Evolutionary conservation across 2,888 invertebrate genomes (phyloP), one percentile per base, ranked within the genome.

Genomic region (Campoplex capitator): DNA sequence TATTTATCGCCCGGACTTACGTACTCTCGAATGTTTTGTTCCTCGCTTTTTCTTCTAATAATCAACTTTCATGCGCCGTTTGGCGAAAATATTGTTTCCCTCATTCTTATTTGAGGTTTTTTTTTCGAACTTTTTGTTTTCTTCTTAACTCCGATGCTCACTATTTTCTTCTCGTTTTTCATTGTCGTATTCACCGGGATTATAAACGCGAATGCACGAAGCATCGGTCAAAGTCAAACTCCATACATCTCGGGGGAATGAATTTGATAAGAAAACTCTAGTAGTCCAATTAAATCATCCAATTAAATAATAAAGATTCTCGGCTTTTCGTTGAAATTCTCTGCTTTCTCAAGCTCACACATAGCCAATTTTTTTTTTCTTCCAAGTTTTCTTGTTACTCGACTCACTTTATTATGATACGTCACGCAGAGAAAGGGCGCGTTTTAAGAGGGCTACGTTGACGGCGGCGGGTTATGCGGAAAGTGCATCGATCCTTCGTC

Each of bases 371-470:
- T 51, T 70, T 0, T 23, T 51, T 42, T 56, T 56, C 23, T 23
- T 23, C 13, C 16, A 56, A 56, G 18, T 48, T 54, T 80, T 75
- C 70, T 75, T 62, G 48, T 80, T 74, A 70, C 74, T 68, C 13
- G 35, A 9, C n/a, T 42, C 74, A 51, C 68, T 68, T 28, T 80
- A 75, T 75, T 83, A 74, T 28, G 28, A 48, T 74, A 38, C 38
- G 38, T 74, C 73, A 56, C 56, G 73, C 38, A 38, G 32, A 48
- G 73, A 73, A 54, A 38, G 54, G 32, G 71, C 76, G 23, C 68
- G 68, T 48, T 68, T 68, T 76, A 38, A 77, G 51, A 77, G 65
- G 16, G 62, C 62, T 16, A 28, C 65, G 77, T 65, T 38, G 16
- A 16, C 48, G 38, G 7, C 35, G 51, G 7, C 35, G 51, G 74